Evolutionary conservation across 2,888 invertebrate species (phyloP), one percentile per base, ranked within the genome.

Genomic region (Bombylius major): DNA sequence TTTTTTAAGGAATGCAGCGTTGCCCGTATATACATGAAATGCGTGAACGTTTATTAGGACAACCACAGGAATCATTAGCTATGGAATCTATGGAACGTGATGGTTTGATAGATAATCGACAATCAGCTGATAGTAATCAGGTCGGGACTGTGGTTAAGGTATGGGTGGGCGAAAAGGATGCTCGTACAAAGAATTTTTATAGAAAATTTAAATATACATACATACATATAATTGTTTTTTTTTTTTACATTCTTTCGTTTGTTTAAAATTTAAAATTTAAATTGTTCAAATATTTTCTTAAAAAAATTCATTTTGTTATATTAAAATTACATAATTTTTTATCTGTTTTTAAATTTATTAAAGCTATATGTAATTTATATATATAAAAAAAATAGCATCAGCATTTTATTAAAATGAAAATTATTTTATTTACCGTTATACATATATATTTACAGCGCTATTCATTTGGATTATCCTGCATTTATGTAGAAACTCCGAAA

Each of bases 21-120:
- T 90, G 89, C 79, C 90, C 90, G 69, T 90, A 90, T 79, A 85
- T 90, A 77, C 88, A 89, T 81, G 90, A 90, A 83, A 90, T 90
- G 90, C 89, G 89, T 79, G 89, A 90, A 82, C 86, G 90, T 70
- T 79, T 90, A 77, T 81, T 90, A 66, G 86, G 86, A 69, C 83
- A 85, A 69, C 78, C 79, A 58, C 81, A 82, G 62, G 82, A 85
- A 71, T 81, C 81, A 70, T 74, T 81, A 69, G 81, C 82, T 64
- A 77, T 82, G 77, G 82, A 81, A 67, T 77, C 78, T 66, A 76
- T 81, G 67, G 77, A 78, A 69, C 75, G 78, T 57, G 79, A 78
- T 66, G 71, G 72, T 65, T 65, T 71, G 62, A 72, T 76, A 62
- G 75, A 73, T 59, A 73, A 72, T 64, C 70, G 75, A 56, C 73